phyloP scores from a whole-genome alignment of 1,140 invertebrate species.

The Atta cephalotes region DNA sequence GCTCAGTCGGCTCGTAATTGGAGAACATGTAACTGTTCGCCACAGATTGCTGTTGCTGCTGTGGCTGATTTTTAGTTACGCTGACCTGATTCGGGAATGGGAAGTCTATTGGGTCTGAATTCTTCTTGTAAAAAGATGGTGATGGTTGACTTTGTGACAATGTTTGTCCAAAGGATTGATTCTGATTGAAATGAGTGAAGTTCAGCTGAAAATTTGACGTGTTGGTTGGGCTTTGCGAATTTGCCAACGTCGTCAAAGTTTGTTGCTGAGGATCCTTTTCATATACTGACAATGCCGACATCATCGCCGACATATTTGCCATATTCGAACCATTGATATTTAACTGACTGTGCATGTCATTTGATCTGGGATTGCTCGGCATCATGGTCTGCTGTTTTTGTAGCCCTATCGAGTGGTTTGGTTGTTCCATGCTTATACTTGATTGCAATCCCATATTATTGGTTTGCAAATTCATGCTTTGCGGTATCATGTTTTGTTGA shows the following conservation, averaged over 20 bases:
- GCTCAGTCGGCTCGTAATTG: constrained; percentile 76
- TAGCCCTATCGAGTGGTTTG: constrained; percentile 57
- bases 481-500: constrained; percentile 59
- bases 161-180: constrained; percentile 66
- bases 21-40: constrained; percentile 75
- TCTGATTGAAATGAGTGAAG: constrained; percentile 75
- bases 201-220: constrained; percentile 69
- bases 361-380: constrained; percentile 63
- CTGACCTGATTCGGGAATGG: constrained; percentile 67
- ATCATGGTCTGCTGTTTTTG: constrained; percentile 58
- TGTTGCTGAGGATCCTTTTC: constrained; percentile 75
- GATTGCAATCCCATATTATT: constrained; percentile 50
- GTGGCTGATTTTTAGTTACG: constrained; percentile 64
- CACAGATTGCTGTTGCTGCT: constrained; percentile 41
- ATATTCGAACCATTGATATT: constrained; percentile 54
- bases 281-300: constrained; percentile 71
- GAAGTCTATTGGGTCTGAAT: constrained; percentile 69
- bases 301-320: constrained; percentile 47
- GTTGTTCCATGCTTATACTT: constrained; percentile 60
- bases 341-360: constrained; percentile 66
- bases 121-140: constrained; percentile 74
- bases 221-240: constrained; percentile 65
- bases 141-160: constrained; percentile 75
- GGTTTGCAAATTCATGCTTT: constrained; percentile 43
- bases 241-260: constrained; percentile 39